Evolutionary conservation across 2,113 vertebrate species (phyloP), one percentile per base, ranked within the genome.

Genomic region (Calypte anna): DNA sequence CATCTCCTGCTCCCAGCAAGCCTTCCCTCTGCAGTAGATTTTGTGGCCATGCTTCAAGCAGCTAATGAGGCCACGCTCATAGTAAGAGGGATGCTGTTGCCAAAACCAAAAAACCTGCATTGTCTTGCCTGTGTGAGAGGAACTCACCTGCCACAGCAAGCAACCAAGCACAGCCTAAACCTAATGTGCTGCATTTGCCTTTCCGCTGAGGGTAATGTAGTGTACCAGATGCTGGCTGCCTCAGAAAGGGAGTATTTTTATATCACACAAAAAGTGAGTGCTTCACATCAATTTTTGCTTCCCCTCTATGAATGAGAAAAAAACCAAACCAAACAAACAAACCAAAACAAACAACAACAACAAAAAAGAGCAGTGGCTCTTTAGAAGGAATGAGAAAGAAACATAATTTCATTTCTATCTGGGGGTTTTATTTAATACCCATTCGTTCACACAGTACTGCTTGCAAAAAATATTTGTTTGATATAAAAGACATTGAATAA

Each of bases 401-500:
- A 62, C 40, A 55, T 28, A 50, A 59, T 86, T 94, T 91, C 66
- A 61, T 88, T 68, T 87, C 44, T 86, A 21, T 87, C 72, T 76
- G 79, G 61, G 75, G 90, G 68, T 90, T 95, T 94, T 95, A 88
- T 31, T 87, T 87, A 96, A 96, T 76, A 72, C 48, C 53, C 94
- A 31, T 72, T 95, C 93, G 57, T 94, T 98, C 97, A 97, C 96
- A 97, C 96, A 94, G 96, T 98, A 91, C 96, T 91, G 93, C 98
- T 98, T 97, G 91, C 96, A 98, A 98, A 96, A 95, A 87, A 94
- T 96, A 95, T 94, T 96, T 96, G 96, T 98, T 98, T 98, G 93
- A 98, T 98, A 98, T 86, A 96, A 98, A 98, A 93, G 91, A 90
- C 84, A 86, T 89, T 98, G 97, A 98, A 99, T 99, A 98, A 99